Base-by-base conservation (phyloP, 2,113 vertebrate genomes). In the Neodon shergylaensis region DNA sequence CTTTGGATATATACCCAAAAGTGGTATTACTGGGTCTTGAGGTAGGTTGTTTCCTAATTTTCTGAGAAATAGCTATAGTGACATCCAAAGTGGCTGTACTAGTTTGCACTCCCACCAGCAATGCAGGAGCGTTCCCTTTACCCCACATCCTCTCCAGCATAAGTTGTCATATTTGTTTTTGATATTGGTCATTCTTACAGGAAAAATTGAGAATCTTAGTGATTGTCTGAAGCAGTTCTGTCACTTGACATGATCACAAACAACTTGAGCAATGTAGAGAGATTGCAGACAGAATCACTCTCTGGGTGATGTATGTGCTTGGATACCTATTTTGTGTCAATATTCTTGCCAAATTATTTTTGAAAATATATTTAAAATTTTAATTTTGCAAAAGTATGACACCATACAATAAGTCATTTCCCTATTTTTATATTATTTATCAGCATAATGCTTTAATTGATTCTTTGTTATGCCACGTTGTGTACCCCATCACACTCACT, bases 141-240 rank as follows among this genome's bases (percentile, higher is more conserved):
- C 58, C 19, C 58, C 6, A 58, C 6, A 58, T 21, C 19, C 58
- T 58, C 58, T 58, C 58, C 19, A 58, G 6, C 19, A 2, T 58
- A 58, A 58, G 58, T 7, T 58, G 54, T 58, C 54, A 58, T 58
- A 21, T 19, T 58, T 58, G 58, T 58, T 58, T 58, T 58, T 58
- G 54, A 58, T 58, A 21, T 58, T 58, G 1, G 19, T 21, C 58
- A 58, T 58, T 58, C 58, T 58, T 58, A 21, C 19, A 58, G 58
- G 5, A 58, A 78, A 90, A 90, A 94, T 74, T 78, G 90, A 87
- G 84, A 90, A 47, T 79, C 65, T 90, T 93, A 95, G 93, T 73
- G 39, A 24, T 61, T 85, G 28, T 31, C 54, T 26, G 66, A 87
- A n/a, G 68, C 22, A 88, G n/a, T 66, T n/a, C 42, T 89, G 21